Base-by-base conservation (phyloP, 2,113 vertebrate species). In the Clupea harengus region DNA sequence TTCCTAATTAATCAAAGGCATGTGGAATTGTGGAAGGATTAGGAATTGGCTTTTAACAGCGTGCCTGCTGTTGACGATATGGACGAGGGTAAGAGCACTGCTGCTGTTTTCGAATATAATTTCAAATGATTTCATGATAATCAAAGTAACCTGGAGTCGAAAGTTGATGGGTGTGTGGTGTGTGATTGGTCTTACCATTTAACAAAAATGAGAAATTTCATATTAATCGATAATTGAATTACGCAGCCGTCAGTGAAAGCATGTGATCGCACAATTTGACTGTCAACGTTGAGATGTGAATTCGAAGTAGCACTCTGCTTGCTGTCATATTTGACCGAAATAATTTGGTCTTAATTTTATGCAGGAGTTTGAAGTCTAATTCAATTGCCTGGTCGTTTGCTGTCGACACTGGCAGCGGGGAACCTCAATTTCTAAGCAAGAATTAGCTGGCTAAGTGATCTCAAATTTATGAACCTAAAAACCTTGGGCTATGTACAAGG, bases 11-110 rank as follows among this genome's bases (percentile, higher is more conserved):
- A 94, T 90, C 93, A 91, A 93, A 93, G 95, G 94, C 95, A 96
- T 96, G 95, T 93, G 95, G 95, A 93, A 93, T 91, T 92, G 92
- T 92, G 91, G 91, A 90, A 88, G 94, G 94, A 95, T 94, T 94
- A 94, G 91, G 91, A 92, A 90, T 90, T 88, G 92, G 93, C 89
- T 95, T 91, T 91, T 90, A 88, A 89, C 91, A 88, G 91, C 93
- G 92, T 94, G 92, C 89, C 93, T 95, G 92, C 93, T 96, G 91
- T 91, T 96, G 90, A 92, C 94, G 93, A 90, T 94, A 90, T 95
- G 95, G 94, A 92, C 94, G 86, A 84, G 95, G 95, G 95, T 96
- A 93, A 95, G 93, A 82, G 45, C 67, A 44, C 28, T 15, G 72
- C 81, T 86, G 44, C 84, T 84, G 9, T 60, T 88, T 88, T 83